Conservation (phyloP, 2,888 invertebrate genomes). For the Drosophila phalerata region DNA sequence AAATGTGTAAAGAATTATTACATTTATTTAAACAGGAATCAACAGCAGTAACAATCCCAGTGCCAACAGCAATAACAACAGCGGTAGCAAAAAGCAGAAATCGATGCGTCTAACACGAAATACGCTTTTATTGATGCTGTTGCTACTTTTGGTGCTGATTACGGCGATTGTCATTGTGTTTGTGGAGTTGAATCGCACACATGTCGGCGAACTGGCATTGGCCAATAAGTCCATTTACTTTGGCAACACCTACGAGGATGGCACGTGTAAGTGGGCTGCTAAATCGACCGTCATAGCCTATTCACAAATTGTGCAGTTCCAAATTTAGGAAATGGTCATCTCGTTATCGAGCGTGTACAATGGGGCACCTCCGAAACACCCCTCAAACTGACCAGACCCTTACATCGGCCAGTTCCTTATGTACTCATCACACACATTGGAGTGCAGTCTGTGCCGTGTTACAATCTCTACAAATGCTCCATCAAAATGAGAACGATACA, state of each 20-base stretch:
- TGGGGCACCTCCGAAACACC: slow-evolving; percentile 84
- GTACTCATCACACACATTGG: slow-evolving; percentile 87
- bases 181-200: slow-evolving; percentile 72
- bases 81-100: slow-evolving; percentile 10
- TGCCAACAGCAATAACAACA: slow-evolving; percentile 1
- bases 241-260: slow-evolving; percentile 84
- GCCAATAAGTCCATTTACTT: slow-evolving; percentile 75
- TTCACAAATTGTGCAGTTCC: slow-evolving; percentile 82
- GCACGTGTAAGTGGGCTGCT: slow-evolving; percentile 82
- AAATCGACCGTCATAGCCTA: slow-evolving; percentile 50
- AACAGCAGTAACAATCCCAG: slow-evolving; percentile 15
- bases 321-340: slow-evolving; percentile 85
- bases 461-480: slow-evolving; percentile 85
- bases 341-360: slow-evolving; percentile 83
- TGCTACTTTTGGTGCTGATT: slow-evolving; percentile 75
- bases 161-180: slow-evolving; percentile 77
- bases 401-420: slow-evolving; percentile 85
- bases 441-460: slow-evolving; percentile 84
- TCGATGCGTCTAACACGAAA: slow-evolving; percentile 71
- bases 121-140: slow-evolving; percentile 72
- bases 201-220: slow-evolving; percentile 13
- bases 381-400: slow-evolving; percentile 64
- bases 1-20: too few species aligned
- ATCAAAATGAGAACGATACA: slow-evolving; percentile 86
- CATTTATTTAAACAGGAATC: slow-evolving; percentile 11